phyloP scores from a whole-genome alignment of 37 sponge, comb jelly and placozoan species.

The Spongia lamella region DNA sequence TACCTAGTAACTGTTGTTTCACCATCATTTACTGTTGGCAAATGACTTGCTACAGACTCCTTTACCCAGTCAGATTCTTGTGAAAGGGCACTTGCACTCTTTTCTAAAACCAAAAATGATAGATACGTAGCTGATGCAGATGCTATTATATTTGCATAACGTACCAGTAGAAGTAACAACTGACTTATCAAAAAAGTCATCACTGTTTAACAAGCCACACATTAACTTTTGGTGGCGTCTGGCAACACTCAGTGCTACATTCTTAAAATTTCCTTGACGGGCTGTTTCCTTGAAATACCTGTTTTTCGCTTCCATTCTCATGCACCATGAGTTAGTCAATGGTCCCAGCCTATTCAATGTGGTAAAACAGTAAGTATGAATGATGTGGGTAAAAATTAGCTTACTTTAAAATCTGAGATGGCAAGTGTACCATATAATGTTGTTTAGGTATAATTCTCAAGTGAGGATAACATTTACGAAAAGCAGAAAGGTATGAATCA shows the following conservation, averaged over 20 bases:
- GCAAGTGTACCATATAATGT: slow-evolving; percentile 46
- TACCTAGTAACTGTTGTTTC: too few relatives aligned
- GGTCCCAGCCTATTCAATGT: slow-evolving; percentile 42
- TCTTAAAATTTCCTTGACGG: slow-evolving; percentile 24
- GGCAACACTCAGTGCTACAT: slow-evolving; percentile 15
- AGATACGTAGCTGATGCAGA: too few relatives aligned
- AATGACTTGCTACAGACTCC: too few relatives aligned
- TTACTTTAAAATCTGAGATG: slow-evolving; percentile 6
- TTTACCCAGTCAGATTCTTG: too few relatives aligned
- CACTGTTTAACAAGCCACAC: slow-evolving; percentile 21
- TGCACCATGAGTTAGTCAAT: slow-evolving; percentile 18
- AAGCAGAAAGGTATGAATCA: slow-evolving; percentile 11
- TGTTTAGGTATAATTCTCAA: slow-evolving; percentile 2
- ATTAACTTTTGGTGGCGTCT: slow-evolving; percentile 18
- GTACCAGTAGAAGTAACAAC: too few relatives aligned
- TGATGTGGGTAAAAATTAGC: background rate
- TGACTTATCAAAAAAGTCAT: background rate
- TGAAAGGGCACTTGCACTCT: too few relatives aligned
- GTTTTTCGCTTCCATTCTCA: slow-evolving; percentile 48
- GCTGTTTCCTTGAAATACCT: slow-evolving; percentile 21
- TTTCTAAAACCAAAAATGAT: too few relatives aligned
- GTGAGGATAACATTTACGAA: slow-evolving; percentile 17
- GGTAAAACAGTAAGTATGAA: background rate
- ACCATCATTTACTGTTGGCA: too few relatives aligned
- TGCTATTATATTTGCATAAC: too few relatives aligned